Evolutionary conservation across 2,113 vertebrate genomes (phyloP), one percentile per base, ranked within the genome.

Genomic region (Calyptommatus sinebrachiatus): DNA sequence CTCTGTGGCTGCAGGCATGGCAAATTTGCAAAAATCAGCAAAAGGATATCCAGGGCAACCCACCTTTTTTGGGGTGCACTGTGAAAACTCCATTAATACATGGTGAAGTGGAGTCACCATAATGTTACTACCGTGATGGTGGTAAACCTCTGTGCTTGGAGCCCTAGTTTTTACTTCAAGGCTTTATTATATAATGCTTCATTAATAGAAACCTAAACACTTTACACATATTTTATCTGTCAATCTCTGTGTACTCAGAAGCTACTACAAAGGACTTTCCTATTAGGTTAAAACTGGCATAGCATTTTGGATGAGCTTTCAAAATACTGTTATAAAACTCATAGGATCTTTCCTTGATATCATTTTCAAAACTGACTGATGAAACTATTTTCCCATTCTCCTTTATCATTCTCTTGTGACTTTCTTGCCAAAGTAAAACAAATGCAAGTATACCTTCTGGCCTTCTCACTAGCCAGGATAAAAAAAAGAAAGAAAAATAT

Each of bases 191-290:
- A 80, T 86, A 57, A 57, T 57, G 53, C 73, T 84, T 87, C 82
- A 62, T 83, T 88, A 90, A 86, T 82, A 86, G 86, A 87, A 79
- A 80, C 88, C 88, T 88, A 79, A 87, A 77, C 86, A 86, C 46
- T 22, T 80, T 78, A 71, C 70, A 73, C 77, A 63, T 87, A 89
- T 85, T 89, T 90, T 88, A 81, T 80, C 79, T 90, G 79, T 60
- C 28, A 87, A 63, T 81, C 48, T 83, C 53, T 82, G 86, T 82
- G 89, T 78, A 82, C 20, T 57, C 75, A 81, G 69, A 85, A 88
- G 75, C 80, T 88, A 35, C 57, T 48, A 63, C 11, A 22, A 46
- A 75, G 73, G 82, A 76, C 73, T 88, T 85, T 88, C 79, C 86
- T 84, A 86, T 41, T 79, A 84, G 83, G 60, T 88, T 79, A 87